Evolutionary conservation across 2,113 vertebrate species (phyloP).

Genomic region (Chiloscyllium plagiosum): DNA sequence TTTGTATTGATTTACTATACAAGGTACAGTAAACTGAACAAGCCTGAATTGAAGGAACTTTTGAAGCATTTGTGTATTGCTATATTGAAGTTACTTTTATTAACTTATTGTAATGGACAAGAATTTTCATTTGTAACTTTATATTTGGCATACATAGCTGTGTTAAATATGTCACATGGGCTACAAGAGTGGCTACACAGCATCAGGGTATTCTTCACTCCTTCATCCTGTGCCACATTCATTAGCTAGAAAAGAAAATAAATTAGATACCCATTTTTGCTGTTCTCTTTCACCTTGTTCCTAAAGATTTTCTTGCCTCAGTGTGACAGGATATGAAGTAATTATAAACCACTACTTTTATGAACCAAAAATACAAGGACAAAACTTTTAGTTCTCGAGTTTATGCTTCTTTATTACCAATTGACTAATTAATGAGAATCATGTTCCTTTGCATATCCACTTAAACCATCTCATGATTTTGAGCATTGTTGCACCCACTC

Average conservation of each 20-base stretch:
- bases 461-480: neutral
- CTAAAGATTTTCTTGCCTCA: neutral
- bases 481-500: neutral
- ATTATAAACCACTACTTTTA: neutral
- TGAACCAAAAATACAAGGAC: too few species aligned
- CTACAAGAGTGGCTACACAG: neutral
- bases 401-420: neutral
- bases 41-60: neutral
- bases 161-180: neutral
- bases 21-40: neutral
- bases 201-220: neutral
- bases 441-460: neutral
- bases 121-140: neutral
- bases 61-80: neutral
- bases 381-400: neutral
- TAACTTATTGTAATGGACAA: neutral
- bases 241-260: neutral
- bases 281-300: neutral
- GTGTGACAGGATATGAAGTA: neutral
- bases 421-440: neutral
- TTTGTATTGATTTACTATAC: neutral
- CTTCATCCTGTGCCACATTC: neutral
- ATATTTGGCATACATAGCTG: neutral
- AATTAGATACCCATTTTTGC: neutral
- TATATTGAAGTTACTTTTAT: neutral